These are phyloP conservation scores for Thalassophryne amazonica DNA, from an alignment of 2,797 vertebrate species.

Conservation along the genomic window DNA sequence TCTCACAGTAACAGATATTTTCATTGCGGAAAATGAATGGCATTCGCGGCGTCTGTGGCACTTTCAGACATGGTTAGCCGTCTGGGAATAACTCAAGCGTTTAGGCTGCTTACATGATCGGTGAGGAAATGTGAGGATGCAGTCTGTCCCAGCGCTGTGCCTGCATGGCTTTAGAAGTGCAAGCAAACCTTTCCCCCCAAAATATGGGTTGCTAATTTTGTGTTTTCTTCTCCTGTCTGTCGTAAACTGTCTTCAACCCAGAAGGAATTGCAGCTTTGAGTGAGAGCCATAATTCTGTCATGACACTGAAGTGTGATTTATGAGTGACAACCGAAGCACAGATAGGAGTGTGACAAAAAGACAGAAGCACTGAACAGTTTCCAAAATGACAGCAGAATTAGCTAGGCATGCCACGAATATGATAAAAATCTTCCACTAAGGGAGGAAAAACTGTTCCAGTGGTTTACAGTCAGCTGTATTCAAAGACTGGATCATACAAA, in stretches of 20 bases:
- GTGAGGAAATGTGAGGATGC: constrained; percentile 47
- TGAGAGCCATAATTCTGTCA: constrained; percentile 57
- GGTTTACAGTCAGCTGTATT: no score
- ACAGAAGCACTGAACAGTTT: not conserved
- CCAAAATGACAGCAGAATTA: no score
- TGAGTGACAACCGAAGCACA: constrained; percentile 44
- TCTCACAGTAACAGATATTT: constrained; percentile 31
- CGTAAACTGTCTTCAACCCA: constrained; percentile 41
- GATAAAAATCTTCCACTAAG: no score
- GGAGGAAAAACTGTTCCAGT: no score
- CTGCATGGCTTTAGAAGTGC: constrained; percentile 31
- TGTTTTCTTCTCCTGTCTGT: constrained; percentile 50
- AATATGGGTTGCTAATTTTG: constrained; percentile 53
- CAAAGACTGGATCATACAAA: no score
- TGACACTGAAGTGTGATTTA: constrained; percentile 62
- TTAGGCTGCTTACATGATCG: constrained; percentile 41
- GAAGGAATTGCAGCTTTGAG: constrained; percentile 47
- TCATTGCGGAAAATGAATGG: constrained; percentile 33
- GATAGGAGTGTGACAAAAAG: constrained; percentile 4
- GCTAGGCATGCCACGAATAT: no score
- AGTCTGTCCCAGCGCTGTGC: constrained; percentile 22
- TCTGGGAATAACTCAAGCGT: constrained; percentile 36
- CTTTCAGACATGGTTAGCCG: constrained; percentile 37
- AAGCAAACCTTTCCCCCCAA: constrained; percentile 41
- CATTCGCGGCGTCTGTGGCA: constrained; percentile 18